Base-by-base conservation (phyloP, 1,140 invertebrate genomes). In the Drosophila nigromelanica region DNA sequence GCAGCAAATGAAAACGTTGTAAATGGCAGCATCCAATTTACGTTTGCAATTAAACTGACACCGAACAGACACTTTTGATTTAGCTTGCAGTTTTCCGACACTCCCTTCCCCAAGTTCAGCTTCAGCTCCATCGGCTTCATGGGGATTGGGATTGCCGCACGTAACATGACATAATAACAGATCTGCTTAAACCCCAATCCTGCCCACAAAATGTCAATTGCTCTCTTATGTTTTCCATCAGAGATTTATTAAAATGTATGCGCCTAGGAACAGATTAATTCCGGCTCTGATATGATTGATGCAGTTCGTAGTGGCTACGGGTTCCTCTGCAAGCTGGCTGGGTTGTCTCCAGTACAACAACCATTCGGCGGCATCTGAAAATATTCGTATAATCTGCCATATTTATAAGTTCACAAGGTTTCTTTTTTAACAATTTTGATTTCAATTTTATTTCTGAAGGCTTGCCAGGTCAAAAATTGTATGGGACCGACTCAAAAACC, bases 41-140 rank as follows among this genome's bases (percentile, higher is more conserved):
- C 83, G 83, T 89, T 89, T 89, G 83, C 83, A 89, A 89, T 89
- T 89, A 89, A 89, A 89, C 83, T 89, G 83, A 89, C 83, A 89
- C 83, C 79, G 70, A 89, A 89, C 83, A 89, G 83, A 89, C 83
- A 89, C 76, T 89, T 78, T 78, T 89, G 83, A 89, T 89, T 89
- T 89, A 83, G 83, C 78, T 64, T 76, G 63, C 55, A 64, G 66
- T 56, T 66, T 55, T 70, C 40, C 15, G 47, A 76, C 33, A 4
- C 30, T 18, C 54, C 40, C 33, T 55, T 14, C 14, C 37, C 45
- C 50, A 14, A 12, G 12, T 5, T n/a, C 39, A 18, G 18, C 42
- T 18, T n/a, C n/a, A n/a, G 18, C 18, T 18, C 18, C 39, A 43
- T 5, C 30, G 47, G 14, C 27, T 18, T 18, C n/a, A n/a, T n/a